A percentile compares a stretch with the other conserved stretches of the same genome.
phyloP scores from a whole-genome alignment of 2,797 vertebrate species.

The Limnodromus scolopaceus region DNA sequence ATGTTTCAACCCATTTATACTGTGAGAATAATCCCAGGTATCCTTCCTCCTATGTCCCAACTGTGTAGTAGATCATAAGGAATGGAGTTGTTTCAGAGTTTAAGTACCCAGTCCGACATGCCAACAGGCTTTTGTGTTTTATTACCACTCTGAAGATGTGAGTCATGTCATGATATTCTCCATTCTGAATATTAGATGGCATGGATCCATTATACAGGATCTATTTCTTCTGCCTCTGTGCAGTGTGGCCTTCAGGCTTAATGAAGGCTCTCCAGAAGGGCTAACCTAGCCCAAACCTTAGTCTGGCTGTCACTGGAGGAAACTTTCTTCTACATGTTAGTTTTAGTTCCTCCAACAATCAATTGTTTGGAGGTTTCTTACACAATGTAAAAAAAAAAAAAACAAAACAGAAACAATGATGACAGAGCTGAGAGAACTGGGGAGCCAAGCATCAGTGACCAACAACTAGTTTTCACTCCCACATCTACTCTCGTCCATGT shows the following conservation, averaged over 20 bases:
- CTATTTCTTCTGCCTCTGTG: not conserved
- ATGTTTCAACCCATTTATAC: not conserved
- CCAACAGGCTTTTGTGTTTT: not conserved
- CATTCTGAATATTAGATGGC: not conserved
- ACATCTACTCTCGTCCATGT: not conserved
- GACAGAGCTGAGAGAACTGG: not conserved
- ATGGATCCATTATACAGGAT: not conserved
- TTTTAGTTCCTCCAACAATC: not conserved
- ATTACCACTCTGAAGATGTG: not conserved
- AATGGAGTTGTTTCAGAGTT: not conserved
- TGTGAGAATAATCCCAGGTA: not conserved
- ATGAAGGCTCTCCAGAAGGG: not conserved
- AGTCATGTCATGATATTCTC: not conserved
- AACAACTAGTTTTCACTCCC: not conserved
- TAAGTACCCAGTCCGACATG: not conserved
- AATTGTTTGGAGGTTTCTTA: not conserved
- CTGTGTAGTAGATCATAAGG: not conserved
- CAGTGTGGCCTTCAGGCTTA: not conserved
- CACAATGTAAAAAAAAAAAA: not conserved
- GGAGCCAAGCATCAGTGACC: not conserved
- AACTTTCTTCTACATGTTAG: not conserved
- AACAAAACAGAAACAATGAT: not conserved
- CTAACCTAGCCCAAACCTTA: not conserved
- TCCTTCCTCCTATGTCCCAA: accelerated
- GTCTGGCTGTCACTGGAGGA: not conserved